These are phyloP conservation scores for Atlantisia rogersi DNA, from an alignment of 2,113 vertebrate species.

Conservation along the genomic window DNA sequence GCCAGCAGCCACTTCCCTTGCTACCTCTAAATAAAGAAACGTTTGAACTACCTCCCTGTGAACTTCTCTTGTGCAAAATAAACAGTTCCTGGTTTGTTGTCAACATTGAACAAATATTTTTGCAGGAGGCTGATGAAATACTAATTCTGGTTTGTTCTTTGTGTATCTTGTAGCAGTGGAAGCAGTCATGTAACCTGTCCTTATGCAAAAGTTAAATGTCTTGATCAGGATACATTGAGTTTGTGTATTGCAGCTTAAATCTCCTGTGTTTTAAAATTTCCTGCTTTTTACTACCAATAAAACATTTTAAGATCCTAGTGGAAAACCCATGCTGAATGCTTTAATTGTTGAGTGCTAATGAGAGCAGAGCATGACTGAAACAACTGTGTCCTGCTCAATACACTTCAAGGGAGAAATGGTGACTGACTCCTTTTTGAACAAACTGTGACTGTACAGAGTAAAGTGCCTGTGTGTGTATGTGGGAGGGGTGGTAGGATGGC, in stretches of 20 bases:
- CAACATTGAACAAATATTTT: not conserved
- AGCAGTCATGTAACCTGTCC: not conserved
- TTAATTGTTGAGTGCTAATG: not conserved
- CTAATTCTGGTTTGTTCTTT: not conserved
- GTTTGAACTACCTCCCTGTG: not conserved
- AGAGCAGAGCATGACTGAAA: not conserved
- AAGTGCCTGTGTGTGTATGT: accelerated
- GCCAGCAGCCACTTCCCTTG: not conserved
- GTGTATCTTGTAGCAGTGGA: not conserved
- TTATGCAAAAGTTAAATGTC: not conserved
- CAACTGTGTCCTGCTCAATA: not conserved
- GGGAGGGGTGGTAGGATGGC: no score
- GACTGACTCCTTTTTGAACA: not conserved
- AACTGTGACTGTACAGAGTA: accelerated
- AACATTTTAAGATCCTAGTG: slow-evolving; percentile 20
- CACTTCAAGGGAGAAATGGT: not conserved
- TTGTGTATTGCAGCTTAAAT: not conserved
- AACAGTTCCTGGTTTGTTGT: not conserved
- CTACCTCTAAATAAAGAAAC: not conserved
- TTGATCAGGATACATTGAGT: slow-evolving; percentile 1
- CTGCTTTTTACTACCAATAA: slow-evolving; percentile 23
- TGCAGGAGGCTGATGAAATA: not conserved
- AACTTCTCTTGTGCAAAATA: not conserved
- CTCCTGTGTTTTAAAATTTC: slow-evolving; percentile 40
- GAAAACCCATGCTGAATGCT: not conserved